These are phyloP conservation scores for Dasypus novemcinctus DNA, from an alignment of 2,113 vertebrate species.

Conservation along the genomic window DNA sequence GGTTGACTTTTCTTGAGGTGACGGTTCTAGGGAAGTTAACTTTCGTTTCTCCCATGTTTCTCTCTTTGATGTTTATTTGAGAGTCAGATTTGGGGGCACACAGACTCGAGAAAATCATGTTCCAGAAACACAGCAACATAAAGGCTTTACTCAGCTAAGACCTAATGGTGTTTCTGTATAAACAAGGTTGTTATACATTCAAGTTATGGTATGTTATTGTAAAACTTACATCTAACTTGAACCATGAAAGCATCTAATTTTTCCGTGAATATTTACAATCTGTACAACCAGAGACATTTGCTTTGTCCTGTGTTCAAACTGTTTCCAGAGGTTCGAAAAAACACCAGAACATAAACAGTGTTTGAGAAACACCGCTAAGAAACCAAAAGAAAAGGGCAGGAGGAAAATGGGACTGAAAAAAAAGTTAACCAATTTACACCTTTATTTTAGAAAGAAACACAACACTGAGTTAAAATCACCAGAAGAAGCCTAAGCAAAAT, in stretches of 20 bases:
- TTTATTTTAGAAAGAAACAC: neutral
- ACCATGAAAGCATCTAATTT: constrained; percentile 45
- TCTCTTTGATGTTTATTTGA: neutral
- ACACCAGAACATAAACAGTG: constrained; percentile 5
- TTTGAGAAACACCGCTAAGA: neutral
- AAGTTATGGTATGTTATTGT: constrained; percentile 39
- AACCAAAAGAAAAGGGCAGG: neutral
- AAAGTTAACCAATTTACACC: neutral
- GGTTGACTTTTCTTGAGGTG: neutral
- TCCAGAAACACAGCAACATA: constrained; percentile 27
- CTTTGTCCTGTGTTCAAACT: constrained; percentile 26
- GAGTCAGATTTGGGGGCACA: neutral
- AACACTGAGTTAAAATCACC: neutral
- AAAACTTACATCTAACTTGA: constrained; percentile 53
- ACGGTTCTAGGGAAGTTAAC: neutral
- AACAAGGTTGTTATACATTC: constrained; percentile 22
- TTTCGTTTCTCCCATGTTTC: neutral
- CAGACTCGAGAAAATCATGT: neutral
- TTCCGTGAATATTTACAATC: constrained; percentile 48
- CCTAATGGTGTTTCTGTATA: constrained; percentile 15
- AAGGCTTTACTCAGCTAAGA: constrained; percentile 29
- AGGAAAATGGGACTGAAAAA: neutral
- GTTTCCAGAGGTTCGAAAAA: neutral
- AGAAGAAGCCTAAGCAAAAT: neutral
- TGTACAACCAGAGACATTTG: neutral